Evolutionary conservation across 1,140 invertebrate genomes (phyloP).

Genomic region (Polypedilum vanderplanki): DNA sequence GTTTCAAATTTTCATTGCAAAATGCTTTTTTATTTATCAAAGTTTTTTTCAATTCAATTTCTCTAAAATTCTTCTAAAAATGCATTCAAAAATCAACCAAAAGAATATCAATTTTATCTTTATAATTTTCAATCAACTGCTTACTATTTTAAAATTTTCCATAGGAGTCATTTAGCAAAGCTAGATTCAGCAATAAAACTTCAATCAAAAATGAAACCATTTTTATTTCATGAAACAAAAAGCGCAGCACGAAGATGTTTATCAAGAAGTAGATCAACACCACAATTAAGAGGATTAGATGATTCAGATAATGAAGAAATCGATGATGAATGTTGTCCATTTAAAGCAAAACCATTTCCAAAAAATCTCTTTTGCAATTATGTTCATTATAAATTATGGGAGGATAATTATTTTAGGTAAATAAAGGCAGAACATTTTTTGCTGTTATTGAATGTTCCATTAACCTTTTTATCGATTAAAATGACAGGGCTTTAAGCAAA

Average conservation of each 20-base stretch:
- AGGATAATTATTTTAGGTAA: constrained; percentile 30
- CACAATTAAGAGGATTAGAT: background rate
- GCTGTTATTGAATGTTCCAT: constrained; percentile 36
- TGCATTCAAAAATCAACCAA: too few species aligned
- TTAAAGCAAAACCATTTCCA: constrained; percentile 29
- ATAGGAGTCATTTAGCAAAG: constrained; percentile 29
- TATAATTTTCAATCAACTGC: too few species aligned
- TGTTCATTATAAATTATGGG: constrained; percentile 30
- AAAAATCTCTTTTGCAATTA: constrained; percentile 30
- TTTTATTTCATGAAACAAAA: constrained; percentile 6
- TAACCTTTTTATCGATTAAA: constrained; percentile 34
- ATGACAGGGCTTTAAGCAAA: constrained; percentile 23
- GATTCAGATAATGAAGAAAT: background rate
- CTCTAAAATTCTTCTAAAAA: too few species aligned
- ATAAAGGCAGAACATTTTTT: constrained; percentile 37
- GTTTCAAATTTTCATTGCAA: too few species aligned
- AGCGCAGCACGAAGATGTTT: background rate
- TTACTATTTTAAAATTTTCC: background rate
- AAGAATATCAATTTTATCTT: too few species aligned
- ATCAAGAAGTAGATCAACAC: background rate
- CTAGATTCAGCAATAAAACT: constrained; percentile 30
- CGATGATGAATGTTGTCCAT: background rate
- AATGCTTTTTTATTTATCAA: too few species aligned
- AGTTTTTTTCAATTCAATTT: too few species aligned
- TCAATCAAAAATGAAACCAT: constrained; percentile 30